phyloP scores from a whole-genome alignment of 2,888 invertebrate genomes.

The Fragum sueziense region DNA sequence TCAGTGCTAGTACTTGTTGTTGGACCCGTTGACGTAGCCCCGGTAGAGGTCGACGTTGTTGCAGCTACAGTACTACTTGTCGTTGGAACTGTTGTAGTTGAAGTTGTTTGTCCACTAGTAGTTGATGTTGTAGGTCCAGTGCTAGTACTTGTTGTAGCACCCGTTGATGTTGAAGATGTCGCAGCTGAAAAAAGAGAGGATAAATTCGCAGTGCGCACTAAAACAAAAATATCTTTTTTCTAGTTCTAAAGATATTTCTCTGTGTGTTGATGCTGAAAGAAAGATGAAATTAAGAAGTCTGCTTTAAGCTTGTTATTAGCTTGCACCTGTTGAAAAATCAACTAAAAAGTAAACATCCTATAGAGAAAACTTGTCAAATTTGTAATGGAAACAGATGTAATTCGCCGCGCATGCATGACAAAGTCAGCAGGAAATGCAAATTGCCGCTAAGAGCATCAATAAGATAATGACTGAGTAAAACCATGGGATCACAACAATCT shows the following conservation, averaged over 20 bases:
- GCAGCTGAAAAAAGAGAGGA: background rate
- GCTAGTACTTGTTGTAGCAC: background rate
- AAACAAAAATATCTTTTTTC: no score
- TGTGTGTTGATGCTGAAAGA: background rate
- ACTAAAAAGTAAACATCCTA: no score
- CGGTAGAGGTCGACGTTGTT: background rate
- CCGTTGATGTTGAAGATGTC: background rate
- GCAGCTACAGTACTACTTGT: background rate
- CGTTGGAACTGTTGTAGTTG: background rate
- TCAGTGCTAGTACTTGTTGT: background rate
- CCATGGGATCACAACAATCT: no score
- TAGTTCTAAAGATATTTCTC: background rate
- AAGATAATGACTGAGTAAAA: no score
- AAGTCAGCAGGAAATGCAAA: no score
- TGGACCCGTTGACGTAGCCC: background rate
- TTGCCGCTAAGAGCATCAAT: background rate
- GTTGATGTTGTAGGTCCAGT: background rate
- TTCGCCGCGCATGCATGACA: no score
- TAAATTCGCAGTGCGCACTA: no score
- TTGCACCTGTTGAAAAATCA: no score
- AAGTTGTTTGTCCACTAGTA: background rate
- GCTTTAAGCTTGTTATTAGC: no score
- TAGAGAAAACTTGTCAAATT: no score
- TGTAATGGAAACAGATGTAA: no score
- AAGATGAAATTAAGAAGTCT: no score